Evolutionary conservation across 2,888 invertebrate genomes (phyloP).

Genomic region (Daptonema setosum): DNA sequence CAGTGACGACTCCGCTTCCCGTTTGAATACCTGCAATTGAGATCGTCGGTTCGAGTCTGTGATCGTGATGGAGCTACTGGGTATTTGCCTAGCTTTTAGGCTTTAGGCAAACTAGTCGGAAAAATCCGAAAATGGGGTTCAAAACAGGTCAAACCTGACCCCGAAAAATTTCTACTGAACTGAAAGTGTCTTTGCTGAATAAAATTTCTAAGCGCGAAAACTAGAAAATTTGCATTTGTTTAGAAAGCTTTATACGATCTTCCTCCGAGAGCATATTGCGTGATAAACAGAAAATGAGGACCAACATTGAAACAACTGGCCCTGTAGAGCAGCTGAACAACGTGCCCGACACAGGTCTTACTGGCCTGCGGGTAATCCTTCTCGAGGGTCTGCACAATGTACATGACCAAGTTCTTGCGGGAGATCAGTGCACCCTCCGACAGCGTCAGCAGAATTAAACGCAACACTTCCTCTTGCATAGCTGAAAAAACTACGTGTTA

Average conservation of each 20-base stretch:
- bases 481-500: slow-evolving; percentile 40
- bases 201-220: too few relatives aligned
- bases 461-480: slow-evolving; percentile 91
- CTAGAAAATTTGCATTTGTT: too few relatives aligned
- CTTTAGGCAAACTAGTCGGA: too few relatives aligned
- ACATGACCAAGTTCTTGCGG: slow-evolving; percentile 58
- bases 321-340: slow-evolving; percentile 84
- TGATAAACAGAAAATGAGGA: neutral
- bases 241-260: too few relatives aligned
- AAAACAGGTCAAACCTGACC: too few relatives aligned
- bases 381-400: slow-evolving; percentile 83
- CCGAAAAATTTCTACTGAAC: too few relatives aligned
- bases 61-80: too few relatives aligned
- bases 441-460: slow-evolving; percentile 64
- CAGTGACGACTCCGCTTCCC: slow-evolving; percentile 82
- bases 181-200: too few relatives aligned
- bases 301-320: slow-evolving; percentile 88
- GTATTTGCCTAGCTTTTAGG: too few relatives aligned
- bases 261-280: too few relatives aligned
- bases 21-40: slow-evolving; percentile 54
- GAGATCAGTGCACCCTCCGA: slow-evolving; percentile 43
- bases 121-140: too few relatives aligned
- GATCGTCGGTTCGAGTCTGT: too few relatives aligned
- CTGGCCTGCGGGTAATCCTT: slow-evolving; percentile 58
- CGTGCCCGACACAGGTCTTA: slow-evolving; percentile 95